Evolutionary conservation across 2,797 vertebrate species (phyloP).

Genomic region (Pseudotriccus pelzelni): DNA sequence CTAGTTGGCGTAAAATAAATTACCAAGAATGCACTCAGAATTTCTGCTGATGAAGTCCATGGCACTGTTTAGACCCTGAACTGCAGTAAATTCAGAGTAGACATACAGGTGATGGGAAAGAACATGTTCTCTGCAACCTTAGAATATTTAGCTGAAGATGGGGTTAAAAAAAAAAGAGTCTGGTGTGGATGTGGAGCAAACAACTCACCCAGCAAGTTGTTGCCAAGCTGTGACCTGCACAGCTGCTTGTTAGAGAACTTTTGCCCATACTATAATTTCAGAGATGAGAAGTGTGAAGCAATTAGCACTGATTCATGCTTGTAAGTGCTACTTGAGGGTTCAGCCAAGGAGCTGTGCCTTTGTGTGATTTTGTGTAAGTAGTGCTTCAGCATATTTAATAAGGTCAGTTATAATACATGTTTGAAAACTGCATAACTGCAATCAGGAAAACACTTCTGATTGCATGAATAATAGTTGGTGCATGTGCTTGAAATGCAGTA

Average conservation of each 20-base stretch:
- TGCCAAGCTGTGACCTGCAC: constrained; percentile 14
- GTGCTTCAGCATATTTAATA: constrained; percentile 74
- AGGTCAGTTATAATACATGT: constrained; percentile 72
- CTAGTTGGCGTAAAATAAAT: not conserved
- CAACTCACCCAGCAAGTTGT: not conserved
- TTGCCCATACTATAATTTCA: constrained; percentile 8
- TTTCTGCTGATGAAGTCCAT: not conserved
- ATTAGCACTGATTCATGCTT: constrained; percentile 56
- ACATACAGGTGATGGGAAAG: not conserved
- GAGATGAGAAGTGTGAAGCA: constrained; percentile 25
- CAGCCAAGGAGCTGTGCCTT: constrained; percentile 52
- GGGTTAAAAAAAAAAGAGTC: not conserved
- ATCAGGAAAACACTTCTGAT: constrained; percentile 77
- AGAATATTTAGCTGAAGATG: not conserved
- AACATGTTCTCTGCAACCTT: not conserved
- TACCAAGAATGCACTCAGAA: not conserved
- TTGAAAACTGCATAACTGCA: constrained; percentile 77
- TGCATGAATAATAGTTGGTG: constrained; percentile 74
- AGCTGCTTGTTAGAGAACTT: constrained; percentile 12
- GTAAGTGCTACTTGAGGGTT: constrained; percentile 50
- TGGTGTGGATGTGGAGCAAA: not conserved
- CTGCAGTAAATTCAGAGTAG: not conserved
- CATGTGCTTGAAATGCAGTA: constrained; percentile 63
- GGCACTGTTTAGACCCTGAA: not conserved
- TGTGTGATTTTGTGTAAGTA: constrained; percentile 45